Percentiles rank a stretch among this genome's conserved stretches.
phyloP scores from a whole-genome alignment of 2,888 invertebrate genomes.

The Ptycholaimellus sp. region DNA sequence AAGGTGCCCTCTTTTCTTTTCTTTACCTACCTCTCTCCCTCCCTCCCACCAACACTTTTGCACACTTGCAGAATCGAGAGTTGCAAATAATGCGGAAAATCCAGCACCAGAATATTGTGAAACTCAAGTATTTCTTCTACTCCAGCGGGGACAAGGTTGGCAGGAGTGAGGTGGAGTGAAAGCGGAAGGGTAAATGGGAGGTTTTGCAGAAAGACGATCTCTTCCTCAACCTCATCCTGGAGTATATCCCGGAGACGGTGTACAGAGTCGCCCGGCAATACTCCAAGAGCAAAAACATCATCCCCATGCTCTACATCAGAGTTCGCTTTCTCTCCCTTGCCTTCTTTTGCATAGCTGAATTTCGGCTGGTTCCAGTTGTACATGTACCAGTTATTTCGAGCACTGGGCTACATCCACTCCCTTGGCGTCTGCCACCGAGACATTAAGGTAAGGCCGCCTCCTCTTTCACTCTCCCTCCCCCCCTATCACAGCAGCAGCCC shows the following conservation, averaged over 20 bases:
- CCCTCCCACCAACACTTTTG: background rate
- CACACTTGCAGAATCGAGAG: slow-evolving; percentile 64
- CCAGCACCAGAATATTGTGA: slow-evolving; percentile 99
- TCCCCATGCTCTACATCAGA: slow-evolving; percentile 99
- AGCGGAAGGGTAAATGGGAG: background rate
- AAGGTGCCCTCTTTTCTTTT: slow-evolving; percentile 42
- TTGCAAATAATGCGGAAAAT: slow-evolving; percentile 98
- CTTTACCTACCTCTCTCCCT: slow-evolving; percentile 4
- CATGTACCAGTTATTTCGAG: slow-evolving; percentile 55
- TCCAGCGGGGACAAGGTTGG: slow-evolving; percentile 97
- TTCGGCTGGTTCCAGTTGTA: slow-evolving; percentile 10
- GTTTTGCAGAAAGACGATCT: slow-evolving; percentile 81
- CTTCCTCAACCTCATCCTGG: slow-evolving; percentile 98
- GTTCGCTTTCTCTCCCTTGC: no score
- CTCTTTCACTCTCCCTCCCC: no score
- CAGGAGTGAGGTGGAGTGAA: background rate
- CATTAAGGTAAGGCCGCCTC: no score
- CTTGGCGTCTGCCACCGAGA: slow-evolving; percentile 93
- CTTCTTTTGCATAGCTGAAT: no score
- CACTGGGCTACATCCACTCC: slow-evolving; percentile 94
- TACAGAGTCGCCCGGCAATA: slow-evolving; percentile 99
- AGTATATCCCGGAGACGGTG: slow-evolving; percentile 99
- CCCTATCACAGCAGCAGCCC: no score
- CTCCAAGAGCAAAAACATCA: slow-evolving; percentile 97
- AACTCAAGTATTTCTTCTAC: slow-evolving; percentile 99